A percentile compares a stretch with the other conserved stretches of the same genome.
Conservation (phyloP, 2,797 vertebrate genomes). For the Scomberomorus guttatus region DNA sequence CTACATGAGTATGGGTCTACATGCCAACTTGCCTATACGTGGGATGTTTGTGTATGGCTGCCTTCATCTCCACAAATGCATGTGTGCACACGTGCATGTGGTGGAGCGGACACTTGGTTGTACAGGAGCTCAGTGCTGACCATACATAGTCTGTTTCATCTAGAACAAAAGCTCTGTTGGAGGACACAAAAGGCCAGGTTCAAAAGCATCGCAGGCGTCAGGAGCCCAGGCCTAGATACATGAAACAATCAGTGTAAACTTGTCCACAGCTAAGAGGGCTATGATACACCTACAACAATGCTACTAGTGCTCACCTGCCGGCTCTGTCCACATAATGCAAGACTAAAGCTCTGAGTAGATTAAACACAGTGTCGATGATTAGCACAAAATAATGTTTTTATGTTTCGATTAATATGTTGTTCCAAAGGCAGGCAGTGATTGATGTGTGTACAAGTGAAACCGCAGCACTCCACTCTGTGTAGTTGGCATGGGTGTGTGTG, state of each 20-base stretch:
- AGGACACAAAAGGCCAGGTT: constrained; percentile 86
- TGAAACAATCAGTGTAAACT: constrained; percentile 87
- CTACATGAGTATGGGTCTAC: constrained; percentile 55
- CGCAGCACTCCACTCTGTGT: constrained; percentile 20
- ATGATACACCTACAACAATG: constrained; percentile 76
- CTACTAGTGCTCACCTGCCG: constrained; percentile 50
- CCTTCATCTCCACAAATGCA: constrained; percentile 60
- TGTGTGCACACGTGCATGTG: constrained; percentile 21
- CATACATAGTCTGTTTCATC: constrained; percentile 90
- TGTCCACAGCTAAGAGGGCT: constrained; percentile 81
- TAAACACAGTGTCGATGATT: constrained; percentile 72
- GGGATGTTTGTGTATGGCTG: constrained; percentile 45
- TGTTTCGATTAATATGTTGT: constrained; percentile 69
- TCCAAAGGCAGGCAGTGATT: constrained; percentile 58
- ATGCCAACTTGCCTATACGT: constrained; percentile 43
- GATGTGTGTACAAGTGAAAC: constrained; percentile 44
- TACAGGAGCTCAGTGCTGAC: constrained; percentile 79
- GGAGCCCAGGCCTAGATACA: constrained; percentile 81
- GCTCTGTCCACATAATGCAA: constrained; percentile 58
- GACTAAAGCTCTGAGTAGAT: constrained; percentile 71
- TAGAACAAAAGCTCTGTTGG: constrained; percentile 87
- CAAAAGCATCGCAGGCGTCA: constrained; percentile 82
- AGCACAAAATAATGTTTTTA: constrained; percentile 63
- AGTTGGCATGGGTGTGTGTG: constrained; percentile 19
- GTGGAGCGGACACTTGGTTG: constrained; percentile 73